Conservation (phyloP, 1,140 invertebrate species). For the Teleopsis dalmanni region DNA sequence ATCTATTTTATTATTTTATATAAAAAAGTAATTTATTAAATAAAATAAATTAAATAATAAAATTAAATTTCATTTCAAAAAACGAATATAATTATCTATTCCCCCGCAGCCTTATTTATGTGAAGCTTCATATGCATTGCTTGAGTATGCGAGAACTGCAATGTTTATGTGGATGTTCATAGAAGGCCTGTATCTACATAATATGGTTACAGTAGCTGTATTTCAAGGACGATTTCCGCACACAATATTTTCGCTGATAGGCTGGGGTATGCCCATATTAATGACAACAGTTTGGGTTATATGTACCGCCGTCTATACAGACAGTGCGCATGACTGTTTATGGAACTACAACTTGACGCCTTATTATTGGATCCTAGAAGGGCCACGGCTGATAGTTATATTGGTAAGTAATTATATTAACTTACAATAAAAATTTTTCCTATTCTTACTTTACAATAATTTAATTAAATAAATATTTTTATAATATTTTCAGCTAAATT, state of each 20-base stretch:
- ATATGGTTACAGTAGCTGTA: slow-evolving; percentile 73
- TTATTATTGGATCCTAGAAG: slow-evolving; percentile 83
- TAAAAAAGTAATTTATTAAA: too few species aligned
- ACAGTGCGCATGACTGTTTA: slow-evolving; percentile 57
- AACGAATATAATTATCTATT: too few species aligned
- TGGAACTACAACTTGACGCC: slow-evolving; percentile 72
- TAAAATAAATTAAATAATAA: too few species aligned
- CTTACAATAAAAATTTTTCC: not conserved
- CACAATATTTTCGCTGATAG: slow-evolving; percentile 61
- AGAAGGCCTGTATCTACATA: slow-evolving; percentile 81
- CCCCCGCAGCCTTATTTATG: slow-evolving; percentile 64
- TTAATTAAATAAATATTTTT: slow-evolving; percentile 21
- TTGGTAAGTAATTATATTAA: slow-evolving; percentile 52
- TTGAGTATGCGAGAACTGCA: slow-evolving; percentile 81
- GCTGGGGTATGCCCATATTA: slow-evolving; percentile 72
- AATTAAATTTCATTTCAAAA: too few species aligned
- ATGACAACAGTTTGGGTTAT: slow-evolving; percentile 67
- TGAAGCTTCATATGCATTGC: slow-evolving; percentile 65
- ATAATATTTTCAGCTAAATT: slow-evolving; percentile 60
- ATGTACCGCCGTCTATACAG: slow-evolving; percentile 51
- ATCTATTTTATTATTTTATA: too few species aligned
- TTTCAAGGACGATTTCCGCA: slow-evolving; percentile 71
- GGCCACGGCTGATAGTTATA: slow-evolving; percentile 68
- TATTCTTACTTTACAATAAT: slow-evolving; percentile 1
- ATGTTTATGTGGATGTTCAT: slow-evolving; percentile 96